Conservation (phyloP, 2,113 vertebrate genomes). For the Phoxinus phoxinus region DNA sequence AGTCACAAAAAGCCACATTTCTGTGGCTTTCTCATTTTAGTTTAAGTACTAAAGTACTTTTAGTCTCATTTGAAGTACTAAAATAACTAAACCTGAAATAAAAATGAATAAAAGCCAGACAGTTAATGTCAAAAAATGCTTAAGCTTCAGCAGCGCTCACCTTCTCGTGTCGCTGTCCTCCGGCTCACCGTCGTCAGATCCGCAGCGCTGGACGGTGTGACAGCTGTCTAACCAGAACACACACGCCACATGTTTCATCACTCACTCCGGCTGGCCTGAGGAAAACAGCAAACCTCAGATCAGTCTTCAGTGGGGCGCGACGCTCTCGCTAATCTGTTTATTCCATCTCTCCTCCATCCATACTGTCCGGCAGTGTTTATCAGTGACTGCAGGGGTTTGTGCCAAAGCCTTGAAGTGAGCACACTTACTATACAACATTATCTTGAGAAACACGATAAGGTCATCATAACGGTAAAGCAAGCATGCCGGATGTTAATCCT, state of each 20-base stretch:
- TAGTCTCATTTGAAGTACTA: not conserved
- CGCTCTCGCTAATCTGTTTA: conserved; percentile 17
- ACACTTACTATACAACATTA: not conserved
- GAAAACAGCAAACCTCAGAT: conserved; percentile 56
- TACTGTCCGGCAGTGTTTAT: not conserved
- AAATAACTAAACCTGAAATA: not conserved
- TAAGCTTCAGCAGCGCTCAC: conserved; percentile 52
- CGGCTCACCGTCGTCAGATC: conserved; percentile 43
- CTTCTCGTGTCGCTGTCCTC: conserved; percentile 51
- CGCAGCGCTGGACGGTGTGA: conserved; percentile 58
- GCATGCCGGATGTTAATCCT: too few relatives aligned
- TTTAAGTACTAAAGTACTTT: too few relatives aligned
- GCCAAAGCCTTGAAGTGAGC: not conserved
- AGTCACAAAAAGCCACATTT: not conserved
- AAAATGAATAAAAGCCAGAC: not conserved
- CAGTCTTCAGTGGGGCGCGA: not conserved
- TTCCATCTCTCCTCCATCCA: conserved; percentile 30
- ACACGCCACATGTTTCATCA: conserved; percentile 8
- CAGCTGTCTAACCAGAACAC: conserved; percentile 71
- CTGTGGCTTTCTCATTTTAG: not conserved
- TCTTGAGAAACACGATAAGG: not conserved
- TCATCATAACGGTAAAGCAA: not conserved
- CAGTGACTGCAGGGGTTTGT: not conserved
- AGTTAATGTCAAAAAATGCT: not conserved
- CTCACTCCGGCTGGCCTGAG: conserved; percentile 29